phyloP scores from a whole-genome alignment of 2,113 vertebrate species.

The Mohoua ochrocephala region DNA sequence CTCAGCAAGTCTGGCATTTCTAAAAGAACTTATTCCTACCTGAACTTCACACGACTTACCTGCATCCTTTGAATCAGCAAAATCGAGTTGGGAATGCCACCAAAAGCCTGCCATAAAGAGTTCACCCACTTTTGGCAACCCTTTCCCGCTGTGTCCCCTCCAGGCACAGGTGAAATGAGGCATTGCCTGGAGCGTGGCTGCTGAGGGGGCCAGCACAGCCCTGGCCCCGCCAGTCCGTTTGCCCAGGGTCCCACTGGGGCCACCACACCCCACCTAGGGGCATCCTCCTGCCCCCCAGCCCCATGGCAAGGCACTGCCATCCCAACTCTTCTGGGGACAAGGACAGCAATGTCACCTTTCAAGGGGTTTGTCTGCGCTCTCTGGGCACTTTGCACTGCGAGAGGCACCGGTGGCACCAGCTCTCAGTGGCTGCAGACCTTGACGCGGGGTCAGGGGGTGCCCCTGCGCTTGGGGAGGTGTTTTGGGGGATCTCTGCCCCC shows the following conservation, averaged over 20 bases:
- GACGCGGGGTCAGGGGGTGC: fast-evolving
- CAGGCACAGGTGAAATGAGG: background rate
- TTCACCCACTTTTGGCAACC: background rate
- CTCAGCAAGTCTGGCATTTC: background rate
- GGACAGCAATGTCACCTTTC: background rate
- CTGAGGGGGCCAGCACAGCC: background rate
- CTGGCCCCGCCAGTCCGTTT: background rate
- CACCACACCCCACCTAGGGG: background rate
- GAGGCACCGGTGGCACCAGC: background rate
- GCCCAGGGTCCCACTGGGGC: background rate
- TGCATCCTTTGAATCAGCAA: background rate
- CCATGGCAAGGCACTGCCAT: background rate
- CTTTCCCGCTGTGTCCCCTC: background rate
- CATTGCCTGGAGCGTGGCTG: background rate
- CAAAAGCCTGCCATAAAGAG: background rate
- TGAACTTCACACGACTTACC: background rate
- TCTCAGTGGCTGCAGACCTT: fast-evolving
- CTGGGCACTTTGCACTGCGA: background rate
- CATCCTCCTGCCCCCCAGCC: background rate
- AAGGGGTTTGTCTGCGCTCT: fast-evolving
- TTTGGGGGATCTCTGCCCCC: background rate
- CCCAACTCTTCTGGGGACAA: background rate
- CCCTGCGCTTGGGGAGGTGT: fast-evolving
- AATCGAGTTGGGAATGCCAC: background rate
- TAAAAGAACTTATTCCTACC: background rate